A percentile compares a stretch with the other conserved stretches of the same genome.
Conservation (phyloP, 2,113 vertebrate species). For the Rhombomys opimus region DNA sequence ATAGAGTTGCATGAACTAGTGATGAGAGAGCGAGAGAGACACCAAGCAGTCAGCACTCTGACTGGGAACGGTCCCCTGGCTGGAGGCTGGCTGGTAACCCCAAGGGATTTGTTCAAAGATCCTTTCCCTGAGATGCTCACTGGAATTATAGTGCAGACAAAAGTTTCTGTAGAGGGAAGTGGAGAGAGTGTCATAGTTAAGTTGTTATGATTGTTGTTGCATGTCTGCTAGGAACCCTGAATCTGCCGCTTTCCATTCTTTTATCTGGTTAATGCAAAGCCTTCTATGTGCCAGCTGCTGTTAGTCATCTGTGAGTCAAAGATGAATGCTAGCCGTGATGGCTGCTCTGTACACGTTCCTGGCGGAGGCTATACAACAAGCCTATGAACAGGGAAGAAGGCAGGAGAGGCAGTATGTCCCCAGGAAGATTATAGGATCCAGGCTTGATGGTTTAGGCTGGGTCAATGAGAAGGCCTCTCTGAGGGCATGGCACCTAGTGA, state of each 20-base stretch:
- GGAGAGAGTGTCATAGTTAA: neutral
- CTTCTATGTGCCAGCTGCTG: neutral
- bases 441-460: neutral
- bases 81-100: neutral
- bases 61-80: neutral
- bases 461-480: neutral
- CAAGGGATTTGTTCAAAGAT: neutral
- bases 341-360: neutral
- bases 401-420: neutral
- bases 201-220: neutral
- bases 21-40: neutral
- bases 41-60: neutral
- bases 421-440: neutral
- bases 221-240: neutral
- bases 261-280: neutral
- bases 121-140: neutral
- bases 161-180: neutral
- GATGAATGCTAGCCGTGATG: neutral
- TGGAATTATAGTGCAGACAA: neutral
- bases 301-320: neutral
- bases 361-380: neutral
- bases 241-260: neutral
- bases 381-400: neutral
- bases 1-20: neutral
- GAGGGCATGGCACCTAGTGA: neutral